Evolutionary conservation across 2,888 invertebrate genomes (phyloP), one percentile per base, ranked within the genome.

Genomic region (Luperina nickerlii): DNA sequence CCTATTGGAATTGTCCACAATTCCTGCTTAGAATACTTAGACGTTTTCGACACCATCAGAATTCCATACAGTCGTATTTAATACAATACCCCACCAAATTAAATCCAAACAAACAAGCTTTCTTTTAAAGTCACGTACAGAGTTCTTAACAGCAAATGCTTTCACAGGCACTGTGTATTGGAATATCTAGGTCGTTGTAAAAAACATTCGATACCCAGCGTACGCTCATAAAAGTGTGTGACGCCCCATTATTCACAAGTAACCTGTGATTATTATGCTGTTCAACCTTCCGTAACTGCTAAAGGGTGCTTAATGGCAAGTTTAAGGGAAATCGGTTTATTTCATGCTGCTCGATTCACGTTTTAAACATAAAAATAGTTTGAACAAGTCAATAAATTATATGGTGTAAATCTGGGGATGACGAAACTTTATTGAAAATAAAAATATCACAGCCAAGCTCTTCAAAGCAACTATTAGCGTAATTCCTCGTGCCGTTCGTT

Each of bases 151-250:
- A 20, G 62, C 69, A 63, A 79, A 77, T 66, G 63, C 74, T 83
- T 79, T 84, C 81, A 76, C 76, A 83, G 65, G 66, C 62, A 74
- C 70, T 81, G 83, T 76, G 79, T 84, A 83, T 76, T 82, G 79
- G 32, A 66, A 84, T 84, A 89, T 89, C 78, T 86, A 82, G 89
- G 90, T 89, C 89, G 85, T 42, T 79, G 80, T 88, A 84, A 84
- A 84, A 87, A 87, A 83, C 80, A 81, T 87, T 83, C 63, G 69
- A 77, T 79, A 70, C 60, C 72, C 76, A 81, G 32, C 54, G 63
- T 81, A 69, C 78, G 71, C 68, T 70, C 79, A 72, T 88, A 88
- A 88, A 88, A 82, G 71, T 82, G 83, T 78, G 78, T 74, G 81
- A 69, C 81, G 67, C 82, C 74, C 80, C 75, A 82, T 82, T 89